Evolutionary conservation across 2,797 vertebrate species (phyloP).

Genomic region (Macroramphosus scolopax): DNA sequence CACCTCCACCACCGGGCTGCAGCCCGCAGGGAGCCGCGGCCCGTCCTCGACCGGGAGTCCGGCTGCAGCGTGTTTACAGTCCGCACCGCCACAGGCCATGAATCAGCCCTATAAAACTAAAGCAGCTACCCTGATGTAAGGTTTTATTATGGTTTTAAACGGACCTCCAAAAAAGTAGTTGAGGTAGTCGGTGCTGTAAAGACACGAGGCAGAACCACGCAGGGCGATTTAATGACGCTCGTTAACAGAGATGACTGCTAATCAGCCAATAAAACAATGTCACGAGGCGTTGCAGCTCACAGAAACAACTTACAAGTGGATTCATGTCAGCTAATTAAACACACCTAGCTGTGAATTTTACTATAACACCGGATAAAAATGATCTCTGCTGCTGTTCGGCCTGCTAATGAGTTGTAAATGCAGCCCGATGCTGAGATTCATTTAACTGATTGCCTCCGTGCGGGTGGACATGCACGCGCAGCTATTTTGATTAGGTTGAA

Average conservation of each 20-base stretch:
- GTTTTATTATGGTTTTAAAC: constrained; percentile 85
- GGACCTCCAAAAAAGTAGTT: constrained; percentile 72
- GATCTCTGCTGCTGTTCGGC: too few relatives aligned
- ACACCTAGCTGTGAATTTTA: constrained; percentile 24
- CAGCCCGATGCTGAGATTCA: constrained; percentile 1
- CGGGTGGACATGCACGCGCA: too few relatives aligned
- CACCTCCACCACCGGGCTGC: neutral
- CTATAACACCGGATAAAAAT: too few relatives aligned
- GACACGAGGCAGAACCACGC: constrained; percentile 73
- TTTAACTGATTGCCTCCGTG: too few relatives aligned
- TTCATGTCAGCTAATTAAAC: constrained; percentile 47
- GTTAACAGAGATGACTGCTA: constrained; percentile 83
- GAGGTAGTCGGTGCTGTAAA: constrained; percentile 78
- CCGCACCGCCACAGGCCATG: constrained; percentile 78
- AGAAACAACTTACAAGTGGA: constrained; percentile 1
- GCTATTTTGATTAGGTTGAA: too few relatives aligned
- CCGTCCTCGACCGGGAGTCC: constrained; percentile 19
- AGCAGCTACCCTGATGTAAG: constrained; percentile 80
- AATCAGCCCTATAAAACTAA: constrained; percentile 86
- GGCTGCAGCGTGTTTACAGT: constrained; percentile 65
- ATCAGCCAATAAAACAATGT: constrained; percentile 74
- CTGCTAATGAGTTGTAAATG: constrained; percentile 25
- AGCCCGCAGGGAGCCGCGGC: too few relatives aligned
- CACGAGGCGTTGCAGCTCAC: constrained; percentile 36
- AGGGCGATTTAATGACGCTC: constrained; percentile 78